Evolutionary conservation across 1,140 invertebrate species (phyloP).

Genomic region (Spodoptera litura): DNA sequence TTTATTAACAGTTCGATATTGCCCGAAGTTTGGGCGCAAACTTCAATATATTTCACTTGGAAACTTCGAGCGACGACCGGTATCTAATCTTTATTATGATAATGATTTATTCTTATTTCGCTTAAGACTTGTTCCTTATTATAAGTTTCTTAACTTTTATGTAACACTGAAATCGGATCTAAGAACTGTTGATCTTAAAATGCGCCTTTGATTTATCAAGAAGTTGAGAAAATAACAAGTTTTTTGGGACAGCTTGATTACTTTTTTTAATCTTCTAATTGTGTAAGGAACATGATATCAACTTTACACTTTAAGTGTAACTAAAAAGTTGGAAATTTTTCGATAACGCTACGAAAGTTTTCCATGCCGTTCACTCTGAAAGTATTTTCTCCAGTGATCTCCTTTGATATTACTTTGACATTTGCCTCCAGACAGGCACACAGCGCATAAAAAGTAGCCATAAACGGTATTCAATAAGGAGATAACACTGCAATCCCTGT

Average conservation of each 20-base stretch:
- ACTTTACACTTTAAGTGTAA: too few species aligned
- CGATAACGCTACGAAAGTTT: too few species aligned
- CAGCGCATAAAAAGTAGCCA: constrained; percentile 15
- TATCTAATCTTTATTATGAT: constrained; percentile 28
- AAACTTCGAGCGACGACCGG: constrained; percentile 29
- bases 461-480: constrained; percentile 26
- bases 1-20: constrained; percentile 48
- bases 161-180: neutral
- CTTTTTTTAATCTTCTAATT: too few species aligned
- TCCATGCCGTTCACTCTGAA: too few species aligned
- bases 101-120: constrained; percentile 32
- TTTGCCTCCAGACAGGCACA: neutral
- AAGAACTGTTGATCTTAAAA: neutral
- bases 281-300: too few species aligned
- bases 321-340: too few species aligned
- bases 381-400: too few species aligned
- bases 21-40: constrained; percentile 18
- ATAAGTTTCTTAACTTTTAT: neutral
- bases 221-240: too few species aligned
- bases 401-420: neutral
- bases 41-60: constrained; percentile 39
- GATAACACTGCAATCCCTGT: constrained; percentile 39
- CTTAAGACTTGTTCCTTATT: neutral
- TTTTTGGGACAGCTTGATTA: too few species aligned
- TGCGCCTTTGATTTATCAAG: too few species aligned